Conservation (phyloP, 2,113 vertebrate species). For the Natator depressus region DNA sequence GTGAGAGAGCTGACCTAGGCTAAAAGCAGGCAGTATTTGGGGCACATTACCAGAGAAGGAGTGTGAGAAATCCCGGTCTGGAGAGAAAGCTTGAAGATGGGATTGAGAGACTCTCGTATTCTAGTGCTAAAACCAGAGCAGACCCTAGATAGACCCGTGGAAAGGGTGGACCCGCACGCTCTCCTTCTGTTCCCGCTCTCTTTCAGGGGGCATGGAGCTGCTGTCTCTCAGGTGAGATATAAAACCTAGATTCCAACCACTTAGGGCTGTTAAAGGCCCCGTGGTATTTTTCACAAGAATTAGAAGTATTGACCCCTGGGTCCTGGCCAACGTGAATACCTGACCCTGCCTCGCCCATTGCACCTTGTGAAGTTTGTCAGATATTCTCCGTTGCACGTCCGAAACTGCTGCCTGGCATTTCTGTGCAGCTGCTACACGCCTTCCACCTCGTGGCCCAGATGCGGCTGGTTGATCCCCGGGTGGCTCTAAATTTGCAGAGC, state of each 20-base stretch:
- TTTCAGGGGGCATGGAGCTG: background rate
- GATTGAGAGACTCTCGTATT: background rate
- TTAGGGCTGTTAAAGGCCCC: accelerated
- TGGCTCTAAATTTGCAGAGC: accelerated
- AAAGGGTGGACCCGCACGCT: background rate
- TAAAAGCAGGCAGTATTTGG: background rate
- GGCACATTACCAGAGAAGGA: background rate
- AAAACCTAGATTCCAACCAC: accelerated
- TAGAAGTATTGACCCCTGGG: accelerated
- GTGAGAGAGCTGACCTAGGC: background rate
- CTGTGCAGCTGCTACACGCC: background rate
- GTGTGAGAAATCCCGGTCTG: background rate
- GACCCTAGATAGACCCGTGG: background rate
- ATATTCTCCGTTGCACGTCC: accelerated
- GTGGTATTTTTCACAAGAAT: background rate
- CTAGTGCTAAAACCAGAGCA: background rate
- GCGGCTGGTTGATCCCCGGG: accelerated
- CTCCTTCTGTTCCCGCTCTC: background rate
- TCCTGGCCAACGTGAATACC: accelerated
- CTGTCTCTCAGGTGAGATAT: background rate
- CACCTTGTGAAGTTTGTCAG: accelerated
- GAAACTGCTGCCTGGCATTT: accelerated
- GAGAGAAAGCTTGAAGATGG: background rate
- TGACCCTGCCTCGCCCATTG: background rate
- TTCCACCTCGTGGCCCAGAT: accelerated